Percentiles rank a stretch among this genome's conserved stretches.
phyloP scores from a whole-genome alignment of 2,888 invertebrate genomes.

The Hylaea fasciaria region DNA sequence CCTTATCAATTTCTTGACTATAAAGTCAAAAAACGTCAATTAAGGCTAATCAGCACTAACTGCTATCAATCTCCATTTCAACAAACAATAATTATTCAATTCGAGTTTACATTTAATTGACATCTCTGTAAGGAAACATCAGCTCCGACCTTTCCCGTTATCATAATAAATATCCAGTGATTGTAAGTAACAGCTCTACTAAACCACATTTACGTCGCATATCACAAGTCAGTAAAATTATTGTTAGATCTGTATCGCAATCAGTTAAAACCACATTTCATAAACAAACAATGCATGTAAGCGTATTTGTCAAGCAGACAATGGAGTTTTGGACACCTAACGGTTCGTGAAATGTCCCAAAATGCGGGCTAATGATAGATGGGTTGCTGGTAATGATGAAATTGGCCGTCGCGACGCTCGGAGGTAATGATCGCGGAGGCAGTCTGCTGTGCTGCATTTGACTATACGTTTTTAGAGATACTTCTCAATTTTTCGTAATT shows the following conservation, averaged over 20 bases:
- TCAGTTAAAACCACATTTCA: slow-evolving; percentile 19
- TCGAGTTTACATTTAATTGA: too few relatives aligned
- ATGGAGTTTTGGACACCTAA: slow-evolving; percentile 57
- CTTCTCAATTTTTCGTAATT: neutral
- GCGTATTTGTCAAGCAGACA: slow-evolving; percentile 45
- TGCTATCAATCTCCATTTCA: too few relatives aligned
- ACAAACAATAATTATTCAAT: too few relatives aligned
- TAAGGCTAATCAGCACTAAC: too few relatives aligned
- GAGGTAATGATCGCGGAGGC: slow-evolving; percentile 56
- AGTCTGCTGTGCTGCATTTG: slow-evolving; percentile 25
- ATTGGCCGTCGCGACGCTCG: slow-evolving; percentile 56
- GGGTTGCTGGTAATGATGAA: slow-evolving; percentile 57
- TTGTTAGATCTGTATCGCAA: neutral
- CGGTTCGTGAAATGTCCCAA: slow-evolving; percentile 73
- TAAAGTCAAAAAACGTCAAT: too few relatives aligned
- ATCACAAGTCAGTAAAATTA: slow-evolving; percentile 4
- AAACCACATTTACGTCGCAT: neutral
- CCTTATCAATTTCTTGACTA: too few relatives aligned
- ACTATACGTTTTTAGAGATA: slow-evolving; percentile 26
- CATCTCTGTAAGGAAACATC: too few relatives aligned
- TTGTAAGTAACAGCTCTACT: neutral
- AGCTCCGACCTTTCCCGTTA: too few relatives aligned
- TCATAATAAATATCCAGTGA: neutral
- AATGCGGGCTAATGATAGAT: slow-evolving; percentile 73
- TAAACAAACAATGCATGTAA: slow-evolving; percentile 37